Percentiles rank a stretch among this genome's conserved stretches.
phyloP scores from a whole-genome alignment of 1,140 invertebrate species.

The Aphaenogaster rudis region DNA sequence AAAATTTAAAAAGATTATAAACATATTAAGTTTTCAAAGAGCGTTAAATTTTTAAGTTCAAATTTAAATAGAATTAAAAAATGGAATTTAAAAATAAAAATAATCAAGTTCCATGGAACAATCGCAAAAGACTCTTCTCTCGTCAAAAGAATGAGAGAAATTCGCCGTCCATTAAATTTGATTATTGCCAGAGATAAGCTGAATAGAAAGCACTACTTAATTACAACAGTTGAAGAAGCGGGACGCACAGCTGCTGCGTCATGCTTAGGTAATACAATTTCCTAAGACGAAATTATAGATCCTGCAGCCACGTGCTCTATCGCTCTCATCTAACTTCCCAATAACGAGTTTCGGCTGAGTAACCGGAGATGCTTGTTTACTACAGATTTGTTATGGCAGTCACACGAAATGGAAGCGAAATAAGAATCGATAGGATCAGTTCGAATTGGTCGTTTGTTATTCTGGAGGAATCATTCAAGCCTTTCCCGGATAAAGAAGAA shows the following conservation, averaged over 20 bases:
- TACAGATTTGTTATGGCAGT: conserved; percentile 18
- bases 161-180: conserved; percentile 2
- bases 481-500: not conserved
- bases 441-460: not conserved
- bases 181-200: not conserved
- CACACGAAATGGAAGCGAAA: conserved; percentile 1
- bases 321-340: not conserved
- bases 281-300: conserved; percentile 33
- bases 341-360: conserved; percentile 6
- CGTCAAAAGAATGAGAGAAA: not conserved
- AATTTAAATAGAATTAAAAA: not conserved
- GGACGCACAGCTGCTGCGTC: not conserved
- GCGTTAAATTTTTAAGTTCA: not conserved
- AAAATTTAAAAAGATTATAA: not conserved
- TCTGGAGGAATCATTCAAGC: not conserved
- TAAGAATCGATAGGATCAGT: conserved; percentile 29
- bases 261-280: conserved; percentile 22
- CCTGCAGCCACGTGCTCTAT: not conserved
- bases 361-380: not conserved
- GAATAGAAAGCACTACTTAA: not conserved
- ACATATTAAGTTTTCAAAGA: not conserved
- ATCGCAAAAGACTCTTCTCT: not conserved
- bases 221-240: not conserved
- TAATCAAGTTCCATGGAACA: not conserved
- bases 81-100: not conserved